Percentiles rank a stretch among this genome's conserved stretches.
Evolutionary conservation across 2,113 vertebrate genomes (phyloP).

Genomic region (Maccullochella peelii): DNA sequence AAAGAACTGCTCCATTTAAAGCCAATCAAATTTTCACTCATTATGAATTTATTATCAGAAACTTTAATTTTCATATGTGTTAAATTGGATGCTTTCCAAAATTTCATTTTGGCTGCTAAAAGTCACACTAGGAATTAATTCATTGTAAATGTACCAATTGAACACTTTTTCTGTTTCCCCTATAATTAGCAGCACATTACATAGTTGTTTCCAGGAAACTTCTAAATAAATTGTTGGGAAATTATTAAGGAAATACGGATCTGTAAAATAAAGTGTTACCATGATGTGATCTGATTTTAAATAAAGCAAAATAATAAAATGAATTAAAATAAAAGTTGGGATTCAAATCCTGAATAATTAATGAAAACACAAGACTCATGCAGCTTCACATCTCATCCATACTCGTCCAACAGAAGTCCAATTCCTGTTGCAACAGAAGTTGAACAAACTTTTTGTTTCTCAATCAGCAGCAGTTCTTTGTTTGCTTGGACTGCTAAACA

Average conservation of each 20-base stretch:
- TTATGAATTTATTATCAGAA: not conserved
- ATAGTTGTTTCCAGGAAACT: not conserved
- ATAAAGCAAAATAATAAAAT: slow-evolving; percentile 30
- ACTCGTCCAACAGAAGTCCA: slow-evolving; percentile 36
- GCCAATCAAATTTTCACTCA: not conserved
- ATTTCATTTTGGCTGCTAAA: not conserved
- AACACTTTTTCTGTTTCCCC: not conserved
- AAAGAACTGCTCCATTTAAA: not conserved
- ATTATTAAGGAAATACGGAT: slow-evolving; percentile 15
- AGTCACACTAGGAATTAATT: not conserved
- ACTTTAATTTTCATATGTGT: not conserved
- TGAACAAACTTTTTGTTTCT: slow-evolving; percentile 11
- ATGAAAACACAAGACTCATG: slow-evolving; percentile 62
- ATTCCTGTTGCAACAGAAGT: slow-evolving; percentile 21
- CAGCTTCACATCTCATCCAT: slow-evolving; percentile 61
- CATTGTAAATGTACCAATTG: not conserved
- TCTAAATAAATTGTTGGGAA: not conserved
- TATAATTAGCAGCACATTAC: not conserved
- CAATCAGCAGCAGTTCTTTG: not conserved
- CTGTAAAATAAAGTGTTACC: slow-evolving; percentile 48
- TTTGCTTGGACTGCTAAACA: slow-evolving; percentile 3
- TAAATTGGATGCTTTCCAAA: not conserved
- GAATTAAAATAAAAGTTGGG: slow-evolving; percentile 10
- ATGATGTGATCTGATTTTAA: slow-evolving; percentile 10
- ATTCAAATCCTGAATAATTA: slow-evolving; percentile 6